Evolutionary conservation across 2,888 invertebrate species (phyloP).

Genomic region (Gari tellinella): DNA sequence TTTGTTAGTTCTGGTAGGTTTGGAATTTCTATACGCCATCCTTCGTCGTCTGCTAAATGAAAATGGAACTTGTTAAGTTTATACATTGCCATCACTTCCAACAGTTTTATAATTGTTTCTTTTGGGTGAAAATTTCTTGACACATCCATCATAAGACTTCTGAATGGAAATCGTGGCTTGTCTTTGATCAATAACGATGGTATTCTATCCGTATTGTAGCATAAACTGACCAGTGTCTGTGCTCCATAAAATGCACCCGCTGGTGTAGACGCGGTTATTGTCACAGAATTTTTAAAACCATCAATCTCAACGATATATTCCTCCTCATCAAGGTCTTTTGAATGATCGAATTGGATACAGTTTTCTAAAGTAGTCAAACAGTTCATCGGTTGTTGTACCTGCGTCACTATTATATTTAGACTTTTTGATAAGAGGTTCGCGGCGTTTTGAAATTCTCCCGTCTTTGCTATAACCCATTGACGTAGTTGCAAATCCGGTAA

Average conservation of each 20-base stretch:
- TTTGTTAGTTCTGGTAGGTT: constrained; percentile 79
- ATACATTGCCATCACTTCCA: constrained; percentile 81
- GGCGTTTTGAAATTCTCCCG: constrained; percentile 13
- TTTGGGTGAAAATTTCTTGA: constrained; percentile 77
- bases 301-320: constrained; percentile 41
- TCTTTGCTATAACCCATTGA: constrained; percentile 23
- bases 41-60: constrained; percentile 82
- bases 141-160: constrained; percentile 73
- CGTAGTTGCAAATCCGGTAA: neutral
- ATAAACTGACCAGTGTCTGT: constrained; percentile 68
- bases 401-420: constrained; percentile 14
- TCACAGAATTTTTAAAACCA: constrained; percentile 34
- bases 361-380: neutral
- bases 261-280: constrained; percentile 56
- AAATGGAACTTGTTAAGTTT: constrained; percentile 82
- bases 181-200: constrained; percentile 48
- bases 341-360: neutral
- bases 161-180: constrained; percentile 66
- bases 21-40: constrained; percentile 82
- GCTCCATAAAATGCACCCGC: constrained; percentile 75
- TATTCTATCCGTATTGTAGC: neutral
- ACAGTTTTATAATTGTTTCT: constrained; percentile 65
- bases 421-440: constrained; percentile 2
- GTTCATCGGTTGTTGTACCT: neutral
- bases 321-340: neutral